These are phyloP conservation scores for Habroteleia sp. DNA, from an alignment of 2,888 invertebrate genomes.

Conservation along the genomic window DNA sequence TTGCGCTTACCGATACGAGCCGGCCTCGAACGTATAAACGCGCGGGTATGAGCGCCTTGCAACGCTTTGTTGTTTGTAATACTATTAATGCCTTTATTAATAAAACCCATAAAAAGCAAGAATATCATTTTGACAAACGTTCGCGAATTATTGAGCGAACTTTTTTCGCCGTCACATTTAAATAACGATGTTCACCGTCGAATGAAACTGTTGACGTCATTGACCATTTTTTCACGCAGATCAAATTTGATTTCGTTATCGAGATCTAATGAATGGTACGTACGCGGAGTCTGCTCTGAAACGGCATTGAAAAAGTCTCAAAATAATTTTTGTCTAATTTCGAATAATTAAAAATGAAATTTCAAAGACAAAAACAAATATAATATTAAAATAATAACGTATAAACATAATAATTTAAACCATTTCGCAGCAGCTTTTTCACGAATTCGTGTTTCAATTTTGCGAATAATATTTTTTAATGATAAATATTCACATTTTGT, in stretches of 20 bases:
- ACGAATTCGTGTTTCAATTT: no score
- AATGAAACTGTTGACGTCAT: conserved; percentile 34
- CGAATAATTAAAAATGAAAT: no score
- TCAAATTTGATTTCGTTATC: conserved; percentile 32
- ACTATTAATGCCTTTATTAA: conserved; percentile 60
- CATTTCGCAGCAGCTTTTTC: no score
- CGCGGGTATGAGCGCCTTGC: conserved; percentile 49
- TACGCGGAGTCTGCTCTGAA: neutral
- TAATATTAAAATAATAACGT: no score
- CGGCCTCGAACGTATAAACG: conserved; percentile 63
- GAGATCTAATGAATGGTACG: conserved; percentile 14
- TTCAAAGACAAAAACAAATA: no score
- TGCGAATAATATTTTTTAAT: no score
- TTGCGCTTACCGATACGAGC: conserved; percentile 68
- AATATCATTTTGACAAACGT: conserved; percentile 39
- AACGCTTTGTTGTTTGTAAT: conserved; percentile 64
- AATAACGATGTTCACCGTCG: conserved; percentile 26
- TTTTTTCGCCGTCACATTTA: conserved; percentile 21
- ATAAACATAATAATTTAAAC: no score
- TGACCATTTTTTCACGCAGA: conserved; percentile 25
- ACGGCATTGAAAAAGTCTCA: neutral
- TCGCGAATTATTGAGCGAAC: conserved; percentile 26
- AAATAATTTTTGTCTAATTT: neutral
- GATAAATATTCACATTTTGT: no score
- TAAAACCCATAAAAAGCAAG: conserved; percentile 41